phyloP scores from a whole-genome alignment of 2,797 vertebrate genomes.

The Anguilla megastoma region DNA sequence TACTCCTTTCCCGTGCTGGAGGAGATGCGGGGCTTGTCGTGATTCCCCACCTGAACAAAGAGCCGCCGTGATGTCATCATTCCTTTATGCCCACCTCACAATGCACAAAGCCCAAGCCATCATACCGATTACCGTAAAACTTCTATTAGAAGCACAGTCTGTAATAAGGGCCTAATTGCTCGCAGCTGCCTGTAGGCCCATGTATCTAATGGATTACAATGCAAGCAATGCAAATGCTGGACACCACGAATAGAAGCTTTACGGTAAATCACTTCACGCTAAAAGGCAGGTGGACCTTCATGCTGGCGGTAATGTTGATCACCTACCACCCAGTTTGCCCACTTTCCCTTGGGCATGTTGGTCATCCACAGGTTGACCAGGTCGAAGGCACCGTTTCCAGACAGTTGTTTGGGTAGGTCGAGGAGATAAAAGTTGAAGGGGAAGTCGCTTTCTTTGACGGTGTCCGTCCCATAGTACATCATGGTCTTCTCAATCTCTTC shows the following conservation, averaged over 20 bases:
- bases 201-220: neutral
- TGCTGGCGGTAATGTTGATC: neutral
- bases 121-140: neutral
- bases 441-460: constrained; percentile 85
- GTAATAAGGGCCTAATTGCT: neutral
- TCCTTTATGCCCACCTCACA: neutral
- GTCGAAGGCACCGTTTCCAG: constrained; percentile 71
- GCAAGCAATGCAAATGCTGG: neutral
- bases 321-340: constrained; percentile 96
- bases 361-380: constrained; percentile 86
- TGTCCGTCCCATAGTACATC: constrained; percentile 87
- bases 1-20: constrained; percentile 79
- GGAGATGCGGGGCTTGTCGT: constrained; percentile 78
- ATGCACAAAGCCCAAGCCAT: neutral
- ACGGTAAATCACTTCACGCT: neutral
- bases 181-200: neutral
- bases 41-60: constrained; percentile 81
- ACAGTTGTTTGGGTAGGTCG: constrained; percentile 71
- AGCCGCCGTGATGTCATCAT: constrained; percentile 8
- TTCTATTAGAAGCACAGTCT: neutral
- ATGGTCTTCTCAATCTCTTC: constrained; percentile 81
- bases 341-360: constrained; percentile 88
- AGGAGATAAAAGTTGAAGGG: constrained; percentile 90
- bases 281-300: neutral
- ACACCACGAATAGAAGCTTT: neutral